Evolutionary conservation across 2,113 vertebrate species (phyloP).

Genomic region (Myotis lucifugus): DNA sequence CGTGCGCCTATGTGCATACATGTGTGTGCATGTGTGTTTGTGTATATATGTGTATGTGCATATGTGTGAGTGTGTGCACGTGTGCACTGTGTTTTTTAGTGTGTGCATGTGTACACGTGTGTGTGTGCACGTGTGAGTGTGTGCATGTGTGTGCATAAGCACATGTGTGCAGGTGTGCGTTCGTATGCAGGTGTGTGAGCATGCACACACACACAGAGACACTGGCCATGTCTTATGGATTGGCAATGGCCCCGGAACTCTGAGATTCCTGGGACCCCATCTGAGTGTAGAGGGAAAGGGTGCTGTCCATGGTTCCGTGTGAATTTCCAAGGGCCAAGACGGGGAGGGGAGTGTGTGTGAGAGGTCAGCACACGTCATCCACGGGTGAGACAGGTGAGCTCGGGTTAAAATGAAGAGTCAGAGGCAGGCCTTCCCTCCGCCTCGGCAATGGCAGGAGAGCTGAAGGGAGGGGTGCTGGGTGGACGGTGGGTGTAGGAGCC

Average conservation of each 20-base stretch:
- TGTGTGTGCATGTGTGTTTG: background rate
- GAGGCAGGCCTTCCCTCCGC: background rate
- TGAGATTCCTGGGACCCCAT: background rate
- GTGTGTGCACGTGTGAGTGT: background rate
- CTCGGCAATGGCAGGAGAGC: background rate
- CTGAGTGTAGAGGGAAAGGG: background rate
- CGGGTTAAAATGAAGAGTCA: background rate
- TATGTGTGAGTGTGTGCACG: background rate
- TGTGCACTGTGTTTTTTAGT: background rate
- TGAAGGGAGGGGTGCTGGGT: fast-evolving
- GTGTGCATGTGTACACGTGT: background rate
- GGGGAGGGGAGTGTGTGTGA: background rate
- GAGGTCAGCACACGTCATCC: too few species aligned
- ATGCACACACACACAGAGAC: fast-evolving
- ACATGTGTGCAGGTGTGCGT: background rate
- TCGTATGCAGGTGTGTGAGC: background rate
- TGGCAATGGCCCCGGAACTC: background rate
- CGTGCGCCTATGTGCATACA: background rate
- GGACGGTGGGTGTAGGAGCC: fast-evolving
- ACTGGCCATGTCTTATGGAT: background rate
- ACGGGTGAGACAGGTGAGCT: background rate
- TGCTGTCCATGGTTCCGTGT: fast-evolving
- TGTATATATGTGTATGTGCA: background rate
- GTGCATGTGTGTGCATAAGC: background rate
- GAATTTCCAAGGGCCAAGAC: background rate